Evolutionary conservation across 2,888 invertebrate species (phyloP).

Genomic region (Phaedon cochleariae): DNA sequence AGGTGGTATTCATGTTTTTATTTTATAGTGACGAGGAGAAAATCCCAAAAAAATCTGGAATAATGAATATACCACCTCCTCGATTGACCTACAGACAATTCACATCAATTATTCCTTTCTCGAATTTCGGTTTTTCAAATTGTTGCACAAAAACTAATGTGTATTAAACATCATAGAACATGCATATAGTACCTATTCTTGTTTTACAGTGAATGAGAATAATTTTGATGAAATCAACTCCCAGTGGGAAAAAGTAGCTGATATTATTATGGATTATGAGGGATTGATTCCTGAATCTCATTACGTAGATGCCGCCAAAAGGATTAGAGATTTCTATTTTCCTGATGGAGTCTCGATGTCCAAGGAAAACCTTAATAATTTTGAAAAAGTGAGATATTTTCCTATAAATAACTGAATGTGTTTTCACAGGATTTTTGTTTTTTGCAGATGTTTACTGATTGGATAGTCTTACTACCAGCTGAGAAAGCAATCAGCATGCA

Average conservation of each 20-base stretch:
- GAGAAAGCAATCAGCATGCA: conserved; percentile 48
- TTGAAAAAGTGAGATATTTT: background rate
- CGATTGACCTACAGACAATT: too few relatives aligned
- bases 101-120: too few relatives aligned
- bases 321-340: conserved; percentile 49
- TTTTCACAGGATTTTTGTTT: too few relatives aligned
- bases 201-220: conserved; percentile 24
- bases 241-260: conserved; percentile 47
- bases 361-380: background rate
- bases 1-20: too few relatives aligned
- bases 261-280: conserved; percentile 48
- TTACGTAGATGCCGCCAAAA: conserved; percentile 36
- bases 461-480: conserved; percentile 63
- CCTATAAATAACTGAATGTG: too few relatives aligned
- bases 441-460: conserved; percentile 69
- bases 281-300: conserved; percentile 41
- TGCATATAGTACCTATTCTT: conserved; percentile 58
- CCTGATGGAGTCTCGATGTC: conserved; percentile 30
- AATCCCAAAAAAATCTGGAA: too few relatives aligned
- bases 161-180: too few relatives aligned
- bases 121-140: too few relatives aligned
- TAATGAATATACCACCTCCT: too few relatives aligned
- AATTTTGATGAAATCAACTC: conserved; percentile 59
- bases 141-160: too few relatives aligned
- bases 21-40: too few relatives aligned